Evolutionary conservation across 2,888 invertebrate genomes (phyloP), one percentile per base, ranked within the genome.

Genomic region (Phyto melanocephala): DNA sequence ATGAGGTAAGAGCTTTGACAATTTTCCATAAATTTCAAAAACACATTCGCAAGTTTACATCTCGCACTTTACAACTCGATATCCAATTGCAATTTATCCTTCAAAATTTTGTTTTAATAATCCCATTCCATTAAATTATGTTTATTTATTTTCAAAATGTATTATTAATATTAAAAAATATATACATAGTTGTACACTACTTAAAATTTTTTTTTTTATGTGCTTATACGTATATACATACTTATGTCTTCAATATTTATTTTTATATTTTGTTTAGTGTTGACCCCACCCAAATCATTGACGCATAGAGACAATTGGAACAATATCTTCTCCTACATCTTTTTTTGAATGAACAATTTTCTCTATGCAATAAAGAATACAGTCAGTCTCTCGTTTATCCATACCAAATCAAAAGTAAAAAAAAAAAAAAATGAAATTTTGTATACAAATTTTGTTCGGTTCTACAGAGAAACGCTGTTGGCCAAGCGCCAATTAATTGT

Each of bases 211-310:
- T 60, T 40, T 60, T 40, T 40, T 11, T 35, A 40, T 54, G 70
- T 70, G 42, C 45, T 68, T 76, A 60, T 68, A 40, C 13, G 37
- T 63, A 13, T 28, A 5, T 28, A 28, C 28, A 5, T 28, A 28
- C 28, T 28, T 28, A 6, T 28, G n/a, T 63, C 17, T 65, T 6
- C 28, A 54, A 65, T 42, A 71, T 60, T 62, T 15, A 33, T 45
- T 47, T 28, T 42, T 37, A 15, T 72, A 28, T 58, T 50, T 52
- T 56, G 50, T 74, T 74, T 72, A 58, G 71, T 76, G 60, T 67
- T 45, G 82, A 75, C 82, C 79, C 75, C 82, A 82, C 82, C 82
- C 82, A 82, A 71, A 75, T 67, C 82, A 79, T 79, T 79, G 71
- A 79, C 79, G 75, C 67, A 79, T 79, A 60, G 17, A 75, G 60